These are phyloP conservation scores for Zosterops lateralis DNA, from an alignment of 2,113 vertebrate genomes.

Conservation along the genomic window DNA sequence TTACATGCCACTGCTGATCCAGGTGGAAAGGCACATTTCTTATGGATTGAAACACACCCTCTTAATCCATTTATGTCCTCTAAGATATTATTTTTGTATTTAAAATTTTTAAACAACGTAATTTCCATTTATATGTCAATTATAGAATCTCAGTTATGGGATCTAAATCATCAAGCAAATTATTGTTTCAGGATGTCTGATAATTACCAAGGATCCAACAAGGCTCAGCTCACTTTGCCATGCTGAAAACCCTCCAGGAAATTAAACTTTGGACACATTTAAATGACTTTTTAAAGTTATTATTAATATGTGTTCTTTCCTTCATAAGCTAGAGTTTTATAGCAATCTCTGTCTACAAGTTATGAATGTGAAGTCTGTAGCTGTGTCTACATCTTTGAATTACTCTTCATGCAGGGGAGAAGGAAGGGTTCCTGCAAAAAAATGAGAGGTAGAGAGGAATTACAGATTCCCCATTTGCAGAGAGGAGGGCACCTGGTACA, in stretches of 20 bases:
- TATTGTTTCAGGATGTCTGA: not conserved
- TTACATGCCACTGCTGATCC: not conserved
- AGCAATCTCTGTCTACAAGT: not conserved
- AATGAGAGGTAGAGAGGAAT: not conserved
- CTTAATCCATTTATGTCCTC: not conserved
- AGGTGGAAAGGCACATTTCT: not conserved
- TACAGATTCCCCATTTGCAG: not conserved
- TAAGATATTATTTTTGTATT: not conserved
- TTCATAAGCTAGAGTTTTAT: not conserved
- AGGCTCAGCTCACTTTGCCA: not conserved
- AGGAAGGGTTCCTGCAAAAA: not conserved
- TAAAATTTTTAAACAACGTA: not conserved
- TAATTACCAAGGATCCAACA: not conserved
- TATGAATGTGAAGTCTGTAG: not conserved
- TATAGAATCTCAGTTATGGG: not conserved
- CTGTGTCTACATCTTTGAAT: not conserved
- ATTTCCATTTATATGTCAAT: not conserved
- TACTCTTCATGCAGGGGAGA: accelerated
- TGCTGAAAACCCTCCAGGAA: not conserved
- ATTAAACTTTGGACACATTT: not conserved
- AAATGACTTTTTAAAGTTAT: not conserved
- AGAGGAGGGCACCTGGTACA: not conserved
- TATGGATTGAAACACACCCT: not conserved
- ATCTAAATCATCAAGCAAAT: not conserved
- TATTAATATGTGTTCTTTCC: not conserved